Evolutionary conservation across 1,140 invertebrate genomes (phyloP).

Genomic region (Cotesia chilonis): DNA sequence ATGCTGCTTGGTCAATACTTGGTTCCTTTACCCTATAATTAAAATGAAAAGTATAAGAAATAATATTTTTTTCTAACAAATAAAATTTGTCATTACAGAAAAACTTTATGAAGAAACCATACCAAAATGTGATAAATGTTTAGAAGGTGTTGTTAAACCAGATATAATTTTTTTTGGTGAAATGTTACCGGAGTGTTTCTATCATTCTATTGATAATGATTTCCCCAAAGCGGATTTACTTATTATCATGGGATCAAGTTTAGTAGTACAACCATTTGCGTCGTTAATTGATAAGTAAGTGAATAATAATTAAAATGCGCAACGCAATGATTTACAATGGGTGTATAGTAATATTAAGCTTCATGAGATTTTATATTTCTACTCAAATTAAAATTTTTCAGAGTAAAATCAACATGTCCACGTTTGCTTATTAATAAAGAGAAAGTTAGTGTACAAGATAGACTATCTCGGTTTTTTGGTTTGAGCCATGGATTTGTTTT

Average conservation of each 20-base stretch:
- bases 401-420: slow-evolving; percentile 77
- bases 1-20: too few species aligned
- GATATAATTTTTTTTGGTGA: slow-evolving; percentile 97
- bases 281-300: slow-evolving; percentile 81
- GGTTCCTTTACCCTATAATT: too few species aligned
- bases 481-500: slow-evolving; percentile 72
- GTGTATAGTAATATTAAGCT: not conserved
- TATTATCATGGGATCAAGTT: slow-evolving; percentile 94
- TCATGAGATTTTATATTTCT: too few species aligned
- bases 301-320: slow-evolving; percentile 13
- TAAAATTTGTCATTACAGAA: slow-evolving; percentile 63
- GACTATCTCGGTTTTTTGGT: slow-evolving; percentile 68
- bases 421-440: slow-evolving; percentile 87
- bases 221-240: slow-evolving; percentile 89
- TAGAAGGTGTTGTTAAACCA: slow-evolving; percentile 84
- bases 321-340: not conserved
- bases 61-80: not conserved
- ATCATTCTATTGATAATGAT: slow-evolving; percentile 73
- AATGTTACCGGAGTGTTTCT: slow-evolving; percentile 81
- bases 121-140: slow-evolving; percentile 79
- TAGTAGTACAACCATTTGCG: slow-evolving; percentile 96
- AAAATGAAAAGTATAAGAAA: not conserved
- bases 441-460: slow-evolving; percentile 71
- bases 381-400: slow-evolving; percentile 51
- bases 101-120: slow-evolving; percentile 77